phyloP scores from a whole-genome alignment of 2,797 vertebrate species.

The Urosaurus nigricauda region DNA sequence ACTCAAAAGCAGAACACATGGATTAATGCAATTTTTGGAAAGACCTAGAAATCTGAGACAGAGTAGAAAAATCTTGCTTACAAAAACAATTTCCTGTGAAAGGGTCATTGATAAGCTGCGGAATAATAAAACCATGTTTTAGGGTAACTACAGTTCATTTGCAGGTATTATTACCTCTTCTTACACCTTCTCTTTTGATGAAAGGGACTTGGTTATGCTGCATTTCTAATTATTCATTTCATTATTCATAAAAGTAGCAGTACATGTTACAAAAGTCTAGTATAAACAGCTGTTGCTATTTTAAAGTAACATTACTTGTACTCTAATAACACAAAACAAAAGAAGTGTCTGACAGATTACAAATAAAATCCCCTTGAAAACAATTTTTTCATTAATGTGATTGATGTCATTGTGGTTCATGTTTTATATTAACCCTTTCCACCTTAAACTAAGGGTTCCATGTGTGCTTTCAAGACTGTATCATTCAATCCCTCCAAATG shows the following conservation, averaged over 20 bases:
- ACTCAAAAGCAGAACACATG: conserved; percentile 44
- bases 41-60: conserved; percentile 59
- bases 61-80: conserved; percentile 46
- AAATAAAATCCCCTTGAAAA: neutral
- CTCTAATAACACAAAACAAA: neutral
- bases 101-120: conserved; percentile 60
- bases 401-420: neutral
- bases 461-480: too few relatives aligned
- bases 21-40: conserved; percentile 41
- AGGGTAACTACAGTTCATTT: conserved; percentile 54
- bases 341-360: neutral
- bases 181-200: conserved; percentile 37
- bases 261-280: conserved; percentile 47
- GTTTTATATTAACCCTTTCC: too few relatives aligned
- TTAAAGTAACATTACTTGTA: neutral
- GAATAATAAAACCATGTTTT: conserved; percentile 55
- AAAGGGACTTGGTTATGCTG: conserved; percentile 43
- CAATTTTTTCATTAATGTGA: neutral
- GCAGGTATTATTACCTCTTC: conserved; percentile 53
- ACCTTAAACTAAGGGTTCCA: too few relatives aligned
- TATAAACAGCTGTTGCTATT: conserved; percentile 12
- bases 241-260: conserved; percentile 31
- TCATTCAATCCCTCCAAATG: too few relatives aligned
- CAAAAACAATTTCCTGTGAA: conserved; percentile 52
- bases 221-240: conserved; percentile 30